Percentiles rank a stretch among this genome's conserved stretches.
These are phyloP conservation scores for Epirrita christyi DNA, from an alignment of 2,888 invertebrate genomes.

Conservation along the genomic window DNA sequence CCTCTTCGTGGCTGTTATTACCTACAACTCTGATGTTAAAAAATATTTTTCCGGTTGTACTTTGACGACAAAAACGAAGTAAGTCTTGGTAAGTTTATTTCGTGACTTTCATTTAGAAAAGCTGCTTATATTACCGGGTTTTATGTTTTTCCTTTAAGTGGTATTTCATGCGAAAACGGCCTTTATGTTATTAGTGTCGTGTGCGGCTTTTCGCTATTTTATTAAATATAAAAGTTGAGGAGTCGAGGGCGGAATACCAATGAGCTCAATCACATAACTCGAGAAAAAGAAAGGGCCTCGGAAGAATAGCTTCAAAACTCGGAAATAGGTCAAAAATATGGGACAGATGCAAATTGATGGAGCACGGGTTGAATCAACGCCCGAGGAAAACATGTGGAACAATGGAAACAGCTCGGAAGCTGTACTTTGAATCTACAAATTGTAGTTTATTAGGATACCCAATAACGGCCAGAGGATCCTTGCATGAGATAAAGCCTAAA, in stretches of 20 bases:
- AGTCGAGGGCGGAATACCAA: conserved; percentile 56
- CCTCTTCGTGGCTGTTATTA: conserved; percentile 31
- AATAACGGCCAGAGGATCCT: conserved; percentile 10
- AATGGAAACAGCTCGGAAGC: not conserved
- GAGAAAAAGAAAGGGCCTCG: conserved; percentile 55
- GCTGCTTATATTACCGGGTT: conserved; percentile 38
- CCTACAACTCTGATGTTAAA: conserved; percentile 29
- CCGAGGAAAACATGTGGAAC: conserved; percentile 33
- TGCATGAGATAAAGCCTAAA: conserved; percentile 2
- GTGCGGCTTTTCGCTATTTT: conserved; percentile 50
- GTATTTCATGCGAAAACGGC: conserved; percentile 43
- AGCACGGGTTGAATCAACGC: conserved; percentile 50
- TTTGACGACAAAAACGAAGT: conserved; percentile 33
- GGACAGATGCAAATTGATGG: conserved; percentile 60
- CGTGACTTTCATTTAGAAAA: conserved; percentile 48
- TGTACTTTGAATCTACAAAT: conserved; percentile 10
- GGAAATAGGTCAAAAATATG: conserved; percentile 46
- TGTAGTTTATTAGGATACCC: conserved; percentile 27
- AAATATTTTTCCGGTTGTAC: conserved; percentile 28
- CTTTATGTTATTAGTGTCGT: conserved; percentile 46
- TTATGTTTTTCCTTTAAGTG: conserved; percentile 39
- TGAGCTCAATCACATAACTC: conserved; percentile 66
- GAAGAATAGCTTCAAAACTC: conserved; percentile 47
- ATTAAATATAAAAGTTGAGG: conserved; percentile 62
- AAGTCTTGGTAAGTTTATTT: conserved; percentile 45